Evolutionary conservation across 2,888 invertebrate species (phyloP), one percentile per base, ranked within the genome.

Genomic region (Sinohyriopsis cumingii): DNA sequence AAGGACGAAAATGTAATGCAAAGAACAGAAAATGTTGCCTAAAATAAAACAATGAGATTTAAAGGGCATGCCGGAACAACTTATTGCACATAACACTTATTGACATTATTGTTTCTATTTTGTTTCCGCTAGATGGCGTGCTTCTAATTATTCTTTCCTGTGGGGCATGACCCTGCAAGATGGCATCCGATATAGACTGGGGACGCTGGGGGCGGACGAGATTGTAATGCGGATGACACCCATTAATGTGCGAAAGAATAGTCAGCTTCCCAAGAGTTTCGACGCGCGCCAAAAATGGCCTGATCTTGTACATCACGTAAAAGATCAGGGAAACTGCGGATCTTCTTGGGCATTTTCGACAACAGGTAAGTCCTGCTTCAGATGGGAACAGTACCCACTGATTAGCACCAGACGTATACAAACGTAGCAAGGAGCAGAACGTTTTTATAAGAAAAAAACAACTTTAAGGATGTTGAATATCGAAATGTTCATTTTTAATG

Each of bases 291-390:
- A 91, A 0, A 92, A 92, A 65, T 98, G 97, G 97, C 93, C 93
- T 0, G 91, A 92, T 2, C 92, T 92, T 81, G 94, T 97, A 65
- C 93, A 94, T 0, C 93, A 92, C 0, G 89, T 92, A n/a, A 82
- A 89, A 56, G 92, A 93, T 79, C 92, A 93, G 85, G 93, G 93
- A 25, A 93, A 93, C 91, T 94, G 98, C 87, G 97, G 95, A 0
- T 93, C 97, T 0, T 97, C 97, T 3, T 98, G 98, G 98, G 97
- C 96, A 0, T 92, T 98, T 45, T 95, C 96, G 0, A 95, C 97
- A 0, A 94, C 94, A 65, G 90, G 91, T 89, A 67, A 61, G 69
- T 22, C 18, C 3, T 12, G 19, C 33, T 28, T 20, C 19, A 4
- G 20, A n/a, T 45, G 45, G 9, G 9, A 15, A 45, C 19, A 66